These are phyloP conservation scores for Acanthopagrus latus DNA, from an alignment of 2,797 vertebrate genomes.

Conservation along the genomic window DNA sequence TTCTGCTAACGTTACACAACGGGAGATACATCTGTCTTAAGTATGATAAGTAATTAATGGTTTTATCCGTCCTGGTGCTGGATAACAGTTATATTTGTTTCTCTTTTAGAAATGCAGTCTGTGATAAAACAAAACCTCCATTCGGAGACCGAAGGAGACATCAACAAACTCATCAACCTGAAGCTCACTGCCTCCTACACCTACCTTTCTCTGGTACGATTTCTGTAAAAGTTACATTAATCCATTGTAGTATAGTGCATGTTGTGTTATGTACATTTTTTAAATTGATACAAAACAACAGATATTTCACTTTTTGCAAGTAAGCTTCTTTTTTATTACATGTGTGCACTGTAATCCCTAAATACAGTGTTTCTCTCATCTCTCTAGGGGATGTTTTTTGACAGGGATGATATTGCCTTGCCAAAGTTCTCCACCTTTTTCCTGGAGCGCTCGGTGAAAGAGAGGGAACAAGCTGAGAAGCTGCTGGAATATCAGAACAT, in stretches of 20 bases:
- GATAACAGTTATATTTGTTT: background rate
- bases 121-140: constrained; percentile 82
- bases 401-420: constrained; percentile 88
- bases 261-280: background rate
- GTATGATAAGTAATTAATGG: no score
- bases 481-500: constrained; percentile 86
- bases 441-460: constrained; percentile 83
- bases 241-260: background rate
- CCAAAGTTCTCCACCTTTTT: constrained; percentile 86
- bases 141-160: constrained; percentile 77
- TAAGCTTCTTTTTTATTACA: background rate
- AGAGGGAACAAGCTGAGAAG: constrained; percentile 85
- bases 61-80: background rate
- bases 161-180: constrained; percentile 84
- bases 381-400: constrained; percentile 87
- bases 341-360: background rate
- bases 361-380: background rate
- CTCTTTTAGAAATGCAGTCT: constrained; percentile 81
- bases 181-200: constrained; percentile 85
- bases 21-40: background rate
- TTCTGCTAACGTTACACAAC: background rate
- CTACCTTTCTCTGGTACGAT: constrained; percentile 80
- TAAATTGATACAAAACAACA: background rate
- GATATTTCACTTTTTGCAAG: rapidly evolving
- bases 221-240: background rate